Percentiles rank a stretch among this genome's conserved stretches.
Conservation (phyloP, 2,113 vertebrate species). For the Sarotherodon lohbergeri region DNA sequence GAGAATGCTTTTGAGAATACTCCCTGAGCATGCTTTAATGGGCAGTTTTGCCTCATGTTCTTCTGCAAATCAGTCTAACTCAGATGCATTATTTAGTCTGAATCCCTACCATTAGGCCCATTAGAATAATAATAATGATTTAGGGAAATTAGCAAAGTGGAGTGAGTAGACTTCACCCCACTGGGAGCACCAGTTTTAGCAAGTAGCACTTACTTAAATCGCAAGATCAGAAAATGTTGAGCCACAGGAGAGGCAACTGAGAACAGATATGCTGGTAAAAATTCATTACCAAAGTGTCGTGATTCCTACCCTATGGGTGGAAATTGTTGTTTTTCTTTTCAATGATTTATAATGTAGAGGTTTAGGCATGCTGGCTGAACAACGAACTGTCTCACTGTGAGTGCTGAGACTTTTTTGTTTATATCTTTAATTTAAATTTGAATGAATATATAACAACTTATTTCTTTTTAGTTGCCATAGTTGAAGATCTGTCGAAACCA, state of each 20-base stretch:
- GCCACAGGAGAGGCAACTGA: not conserved
- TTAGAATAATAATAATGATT: slow-evolving; percentile 10
- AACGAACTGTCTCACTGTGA: not conserved
- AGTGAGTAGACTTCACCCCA: not conserved
- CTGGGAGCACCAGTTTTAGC: not conserved
- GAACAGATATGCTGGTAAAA: not conserved
- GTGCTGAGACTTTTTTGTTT: not conserved
- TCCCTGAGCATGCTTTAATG: not conserved
- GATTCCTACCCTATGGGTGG: not conserved
- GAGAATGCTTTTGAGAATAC: not conserved
- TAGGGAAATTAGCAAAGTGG: not conserved
- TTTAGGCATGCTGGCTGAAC: not conserved
- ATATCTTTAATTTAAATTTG: too few relatives aligned
- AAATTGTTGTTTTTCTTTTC: not conserved
- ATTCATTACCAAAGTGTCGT: accelerated
- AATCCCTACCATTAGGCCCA: not conserved
- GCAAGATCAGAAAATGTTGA: not conserved
- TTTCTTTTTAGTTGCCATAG: not conserved
- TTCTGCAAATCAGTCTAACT: not conserved
- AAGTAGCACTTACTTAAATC: not conserved
- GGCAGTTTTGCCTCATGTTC: not conserved
- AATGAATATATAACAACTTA: not conserved
- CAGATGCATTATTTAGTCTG: slow-evolving; percentile 15
- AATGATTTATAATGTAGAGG: not conserved
- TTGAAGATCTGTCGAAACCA: not conserved